Base-by-base conservation (phyloP, 2,797 vertebrate species). In the Enteromius mattozi region DNA sequence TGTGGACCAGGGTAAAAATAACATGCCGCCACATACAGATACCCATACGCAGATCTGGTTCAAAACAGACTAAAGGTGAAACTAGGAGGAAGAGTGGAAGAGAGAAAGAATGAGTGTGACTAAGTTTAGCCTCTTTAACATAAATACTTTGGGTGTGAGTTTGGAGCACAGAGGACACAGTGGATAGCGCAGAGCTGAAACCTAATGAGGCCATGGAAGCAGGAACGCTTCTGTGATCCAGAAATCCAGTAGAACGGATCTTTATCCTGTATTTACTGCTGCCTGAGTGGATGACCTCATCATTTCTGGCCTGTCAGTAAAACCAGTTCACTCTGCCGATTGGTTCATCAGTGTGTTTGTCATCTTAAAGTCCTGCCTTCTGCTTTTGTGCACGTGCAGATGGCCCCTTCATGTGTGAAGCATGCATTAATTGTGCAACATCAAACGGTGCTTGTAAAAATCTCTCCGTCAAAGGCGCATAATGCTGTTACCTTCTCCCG, bases 181-280 rank as follows among this genome's bases (percentile, higher is more conserved):
- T 61, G 66, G 81, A 86, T 84, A 66, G 86, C 72, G 76, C 87
- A 84, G 83, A 85, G 86, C 82, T 59, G 51, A 91, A 90, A 89
- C 92, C 91, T 94, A 95, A 95, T 93, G 93, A 95, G 95, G 94
- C 89, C 94, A 95, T 56, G 87, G 90, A 91, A 90, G 89, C 89
- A 89, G 92, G 90, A 93, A 90, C 30, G 90, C 90, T 90, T 88
- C 84, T 86, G 87, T 92, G 88, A 92, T 91, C 90, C 86, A 71
- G 72, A 72, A 84, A 69, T 74, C 17, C 56, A 84, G 65, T 30
- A n/a, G 40, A 75, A 65, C 42, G 56, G 74, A 40, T 65, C 45
- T 27, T 78, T 40, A 51, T 30, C 45, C 56, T 33, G 27, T 45
- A 37, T 78, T 72, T 65, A 33, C 7, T 37, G 70, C 69, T 37